These are phyloP conservation scores for Campylorhamphus procurvoides DNA, from an alignment of 2,113 vertebrate species.

Conservation along the genomic window DNA sequence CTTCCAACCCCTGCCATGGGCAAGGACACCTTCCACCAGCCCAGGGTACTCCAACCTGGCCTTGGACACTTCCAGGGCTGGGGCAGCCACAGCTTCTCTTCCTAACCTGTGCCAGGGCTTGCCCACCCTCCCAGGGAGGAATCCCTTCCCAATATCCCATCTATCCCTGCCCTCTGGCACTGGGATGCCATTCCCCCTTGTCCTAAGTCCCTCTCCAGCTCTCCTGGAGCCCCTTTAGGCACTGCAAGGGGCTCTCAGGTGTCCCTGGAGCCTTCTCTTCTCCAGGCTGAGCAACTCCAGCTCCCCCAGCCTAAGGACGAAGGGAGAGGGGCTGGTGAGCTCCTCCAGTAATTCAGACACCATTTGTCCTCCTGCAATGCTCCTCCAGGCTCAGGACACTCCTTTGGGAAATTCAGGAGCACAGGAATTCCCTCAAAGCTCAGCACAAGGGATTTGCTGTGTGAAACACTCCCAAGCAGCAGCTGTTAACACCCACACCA, in stretches of 20 bases:
- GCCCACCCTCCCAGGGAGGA: not conserved
- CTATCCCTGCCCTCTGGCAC: not conserved
- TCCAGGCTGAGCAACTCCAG: not conserved
- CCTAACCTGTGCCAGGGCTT: not conserved
- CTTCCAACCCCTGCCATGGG: too few relatives aligned
- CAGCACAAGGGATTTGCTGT: not conserved
- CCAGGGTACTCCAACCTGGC: not conserved
- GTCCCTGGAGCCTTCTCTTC: not conserved
- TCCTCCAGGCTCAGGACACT: not conserved
- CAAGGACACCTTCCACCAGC: not conserved
- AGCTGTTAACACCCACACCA: not conserved
- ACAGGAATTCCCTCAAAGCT: not conserved
- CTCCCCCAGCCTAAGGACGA: not conserved
- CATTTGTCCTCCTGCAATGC: not conserved
- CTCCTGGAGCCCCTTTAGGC: not conserved
- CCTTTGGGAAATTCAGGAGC: not conserved
- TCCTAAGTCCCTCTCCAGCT: not conserved
- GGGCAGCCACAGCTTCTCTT: not conserved
- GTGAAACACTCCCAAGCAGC: not conserved
- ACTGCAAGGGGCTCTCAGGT: not conserved
- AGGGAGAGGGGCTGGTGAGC: not conserved
- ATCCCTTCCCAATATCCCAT: not conserved
- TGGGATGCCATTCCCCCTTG: not conserved
- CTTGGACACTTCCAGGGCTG: not conserved
- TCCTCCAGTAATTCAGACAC: not conserved